Evolutionary conservation across 1,140 invertebrate genomes (phyloP), one percentile per base, ranked within the genome.

Genomic region (Dreissena rostriformis): DNA sequence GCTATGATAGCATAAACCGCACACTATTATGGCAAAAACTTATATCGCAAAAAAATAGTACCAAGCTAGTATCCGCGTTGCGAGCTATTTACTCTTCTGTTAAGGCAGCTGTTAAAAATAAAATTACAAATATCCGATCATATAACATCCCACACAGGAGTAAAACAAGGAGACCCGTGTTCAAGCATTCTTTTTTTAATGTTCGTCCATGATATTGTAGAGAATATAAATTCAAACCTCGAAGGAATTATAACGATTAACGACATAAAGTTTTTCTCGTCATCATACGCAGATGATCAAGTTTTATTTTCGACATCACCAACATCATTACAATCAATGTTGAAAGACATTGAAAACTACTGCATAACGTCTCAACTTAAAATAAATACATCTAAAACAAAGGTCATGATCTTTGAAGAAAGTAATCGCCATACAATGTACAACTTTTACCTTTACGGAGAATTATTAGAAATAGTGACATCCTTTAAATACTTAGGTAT

Each of bases 111-210:
- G 70, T 72, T 39, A 72, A 49, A n/a, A 72, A 49, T 19, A n/a
- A 72, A 72, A 72, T 28, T 1, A 19, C 5, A 19, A 52, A 17
- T 49, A 39, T 72, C 70, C 39, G 12, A 22, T 19, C 29, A 39
- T 49, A 28, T 49, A 28, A 24, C 14, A n/a, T 72, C 70, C 0
- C 39, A 49, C n/a, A 52, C 52, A 19, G 70, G 70, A 49, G 28
- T 29, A 49, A 72, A 72, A 72, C 70, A 72, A 52, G 70, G 70
- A 17, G 70, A 72, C 22, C 70, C 11, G 15, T 22, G 28, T 39
- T 49, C n/a, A 4, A 68, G 19, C 19, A 22, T 68, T 4, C 67
- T 68, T 29, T 68, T n/a, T 22, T 63, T 26, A n/a, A 63, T 63
- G 61, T 68, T 68, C 26, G 22, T n/a, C 17, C 6, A 68, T 22